phyloP scores from a whole-genome alignment of 1,140 invertebrate species.

The Zaprionus gabonicus region DNA sequence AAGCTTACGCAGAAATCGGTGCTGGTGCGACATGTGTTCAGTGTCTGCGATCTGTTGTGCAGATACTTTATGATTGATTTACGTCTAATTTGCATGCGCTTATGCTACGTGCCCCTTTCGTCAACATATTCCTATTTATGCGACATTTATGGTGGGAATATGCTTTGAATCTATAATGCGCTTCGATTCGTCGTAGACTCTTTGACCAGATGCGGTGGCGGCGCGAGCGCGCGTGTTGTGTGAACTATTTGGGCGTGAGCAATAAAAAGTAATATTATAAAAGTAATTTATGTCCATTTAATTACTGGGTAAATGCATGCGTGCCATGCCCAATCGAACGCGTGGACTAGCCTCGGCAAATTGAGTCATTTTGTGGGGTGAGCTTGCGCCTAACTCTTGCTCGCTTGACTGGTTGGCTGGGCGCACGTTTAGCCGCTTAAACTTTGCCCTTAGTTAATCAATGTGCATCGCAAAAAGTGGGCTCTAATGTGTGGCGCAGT shows the following conservation, averaged over 20 bases:
- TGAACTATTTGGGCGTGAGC: conserved; percentile 42
- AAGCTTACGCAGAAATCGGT: not conserved
- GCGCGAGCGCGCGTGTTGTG: conserved; percentile 29
- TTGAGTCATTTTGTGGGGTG: conserved; percentile 57
- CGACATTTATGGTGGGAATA: conserved; percentile 72
- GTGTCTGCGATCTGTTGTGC: conserved; percentile 28
- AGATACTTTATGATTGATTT: conserved; percentile 61
- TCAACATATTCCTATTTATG: conserved; percentile 63
- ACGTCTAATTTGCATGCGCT: conserved; percentile 57
- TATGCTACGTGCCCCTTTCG: conserved; percentile 64
- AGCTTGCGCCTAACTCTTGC: conserved; percentile 1
- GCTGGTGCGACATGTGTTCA: conserved; percentile 36
- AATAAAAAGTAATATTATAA: conserved; percentile 31
- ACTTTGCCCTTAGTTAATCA: conserved; percentile 72
- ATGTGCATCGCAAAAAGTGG: conserved; percentile 61
- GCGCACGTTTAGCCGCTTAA: conserved; percentile 77
- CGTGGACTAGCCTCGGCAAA: conserved; percentile 30
- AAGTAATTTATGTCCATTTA: conserved; percentile 50
- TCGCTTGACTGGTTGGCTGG: conserved; percentile 15
- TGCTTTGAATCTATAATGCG: conserved; percentile 70
- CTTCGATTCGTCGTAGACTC: not conserved
- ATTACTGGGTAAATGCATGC: conserved; percentile 40
- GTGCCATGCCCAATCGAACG: conserved; percentile 29
- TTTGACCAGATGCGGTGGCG: conserved; percentile 29
- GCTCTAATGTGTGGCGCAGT: conserved; percentile 64